These are phyloP conservation scores for Chionis minor DNA, from an alignment of 2,113 vertebrate species.

Conservation along the genomic window DNA sequence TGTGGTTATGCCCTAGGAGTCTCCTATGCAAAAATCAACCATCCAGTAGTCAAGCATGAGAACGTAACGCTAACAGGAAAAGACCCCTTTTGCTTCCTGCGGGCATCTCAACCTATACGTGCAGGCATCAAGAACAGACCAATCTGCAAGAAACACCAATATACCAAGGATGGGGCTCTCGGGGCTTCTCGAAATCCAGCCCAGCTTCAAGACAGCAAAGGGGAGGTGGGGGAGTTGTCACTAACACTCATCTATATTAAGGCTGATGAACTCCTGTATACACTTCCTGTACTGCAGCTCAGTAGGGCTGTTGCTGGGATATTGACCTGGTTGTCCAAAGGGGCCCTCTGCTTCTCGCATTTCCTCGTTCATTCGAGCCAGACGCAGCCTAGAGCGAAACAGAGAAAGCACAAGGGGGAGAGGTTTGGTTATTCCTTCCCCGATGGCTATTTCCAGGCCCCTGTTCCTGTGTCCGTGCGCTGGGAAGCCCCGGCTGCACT, in stretches of 20 bases:
- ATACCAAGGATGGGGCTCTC: conserved; percentile 33
- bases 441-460: accelerated
- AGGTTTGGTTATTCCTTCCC: not conserved
- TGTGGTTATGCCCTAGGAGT: not conserved
- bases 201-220: not conserved
- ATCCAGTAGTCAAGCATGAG: conserved; percentile 44
- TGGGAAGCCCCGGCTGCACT: conserved; percentile 5
- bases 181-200: conserved; percentile 9
- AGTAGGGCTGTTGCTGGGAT: conserved; percentile 91
- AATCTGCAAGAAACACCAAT: conserved; percentile 24
- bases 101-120: not conserved
- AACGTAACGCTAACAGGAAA: not conserved
- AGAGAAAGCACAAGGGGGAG: not conserved
- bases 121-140: conserved; percentile 42
- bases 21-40: conserved; percentile 18
- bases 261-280: conserved; percentile 97
- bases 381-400: conserved; percentile 81
- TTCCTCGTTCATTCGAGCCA: conserved; percentile 97
- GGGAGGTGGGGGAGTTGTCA: conserved; percentile 7
- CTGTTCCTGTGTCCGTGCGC: accelerated
- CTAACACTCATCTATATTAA: conserved; percentile 92
- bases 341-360: conserved; percentile 95
- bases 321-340: conserved; percentile 88
- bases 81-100: not conserved
- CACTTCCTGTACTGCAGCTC: conserved; percentile 96